These are phyloP conservation scores for Alosa sapidissima DNA, from an alignment of 2,797 vertebrate genomes.

Conservation along the genomic window DNA sequence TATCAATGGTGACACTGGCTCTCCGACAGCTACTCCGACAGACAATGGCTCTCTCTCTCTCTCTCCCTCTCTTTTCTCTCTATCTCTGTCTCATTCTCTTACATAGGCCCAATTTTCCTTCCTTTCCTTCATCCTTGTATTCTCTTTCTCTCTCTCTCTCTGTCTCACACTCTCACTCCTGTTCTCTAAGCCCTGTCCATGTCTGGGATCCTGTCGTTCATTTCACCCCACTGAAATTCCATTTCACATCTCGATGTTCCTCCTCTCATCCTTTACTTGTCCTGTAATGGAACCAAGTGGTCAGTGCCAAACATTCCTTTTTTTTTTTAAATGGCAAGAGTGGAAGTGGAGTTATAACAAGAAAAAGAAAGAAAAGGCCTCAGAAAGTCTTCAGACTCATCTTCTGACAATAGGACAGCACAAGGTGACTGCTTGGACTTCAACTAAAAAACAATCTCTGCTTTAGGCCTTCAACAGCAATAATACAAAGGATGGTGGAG, in stretches of 20 bases:
- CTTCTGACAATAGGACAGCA: background rate
- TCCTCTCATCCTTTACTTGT: constrained; percentile 68
- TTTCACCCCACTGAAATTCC: constrained; percentile 70
- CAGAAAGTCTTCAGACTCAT: constrained; percentile 2
- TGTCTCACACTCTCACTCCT: constrained; percentile 46
- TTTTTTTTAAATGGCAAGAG: background rate
- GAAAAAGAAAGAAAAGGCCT: constrained; percentile 26
- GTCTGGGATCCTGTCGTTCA: constrained; percentile 65
- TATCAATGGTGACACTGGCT: constrained; percentile 75
- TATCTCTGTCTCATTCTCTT: background rate
- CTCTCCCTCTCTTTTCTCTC: constrained; percentile 50
- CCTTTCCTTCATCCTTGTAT: background rate
- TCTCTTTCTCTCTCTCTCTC: constrained; percentile 49
- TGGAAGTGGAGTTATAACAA: background rate
- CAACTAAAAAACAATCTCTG: background rate
- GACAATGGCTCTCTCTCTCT: constrained; percentile 51
- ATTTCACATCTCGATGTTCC: constrained; percentile 63
- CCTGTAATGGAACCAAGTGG: constrained; percentile 73
- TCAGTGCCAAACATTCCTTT: constrained; percentile 53
- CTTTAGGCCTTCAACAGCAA: background rate
- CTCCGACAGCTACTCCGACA: constrained; percentile 71
- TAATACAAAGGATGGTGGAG: no score
- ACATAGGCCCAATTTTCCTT: background rate
- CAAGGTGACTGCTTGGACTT: background rate
- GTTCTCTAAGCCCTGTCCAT: constrained; percentile 55